Evolutionary conservation across 2,113 vertebrate species (phyloP), one percentile per base, ranked within the genome.

Genomic region (Oostethus manadensis): DNA sequence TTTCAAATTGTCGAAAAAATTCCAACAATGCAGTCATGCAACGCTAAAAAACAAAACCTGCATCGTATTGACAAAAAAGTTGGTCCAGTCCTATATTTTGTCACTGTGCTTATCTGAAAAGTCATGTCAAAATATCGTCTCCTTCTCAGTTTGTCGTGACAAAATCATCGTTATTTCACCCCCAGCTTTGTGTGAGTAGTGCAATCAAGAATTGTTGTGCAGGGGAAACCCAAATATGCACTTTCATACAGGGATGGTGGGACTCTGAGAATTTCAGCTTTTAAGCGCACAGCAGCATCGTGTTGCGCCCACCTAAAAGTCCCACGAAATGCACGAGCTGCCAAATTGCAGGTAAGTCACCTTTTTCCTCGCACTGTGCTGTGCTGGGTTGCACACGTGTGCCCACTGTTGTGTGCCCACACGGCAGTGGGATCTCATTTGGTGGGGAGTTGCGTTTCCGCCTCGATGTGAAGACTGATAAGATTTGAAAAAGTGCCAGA

Each of bases 401-500:
- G n/a, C n/a, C n/a, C 26, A 56, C 57, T 33, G 2, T 3, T 3
- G 22, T 43, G 45, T 13, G 66, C n/a, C 38, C n/a, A 2, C 40
- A n/a, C 22, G 14, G 10, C 16, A 15, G 22, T 4, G 55, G 49
- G 55, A 66, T 64, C 62, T 51, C 56, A 73, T 72, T 61, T 15
- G 13, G 13, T 42, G 38, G 13, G n/a, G 38, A 42, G 54, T 40
- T 21, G 1, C 1, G 33, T 45, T 26, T 50, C 35, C 3, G 29
- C 53, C 50, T 40, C 40, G 60, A 58, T 44, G 13, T 29, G 17
- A 56, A 9, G 18, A 64, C 8, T 46, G 62, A 64, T 58, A 65
- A 58, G 50, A 44, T 55, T 63, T 74, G 54, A 26, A 71, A 66
- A 61, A 35, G 49, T 60, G 60, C 53, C 62, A 33, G 50, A 11